Evolutionary conservation across 1,140 invertebrate genomes (phyloP), one percentile per base, ranked within the genome.

Genomic region (Ectropis grisescens): DNA sequence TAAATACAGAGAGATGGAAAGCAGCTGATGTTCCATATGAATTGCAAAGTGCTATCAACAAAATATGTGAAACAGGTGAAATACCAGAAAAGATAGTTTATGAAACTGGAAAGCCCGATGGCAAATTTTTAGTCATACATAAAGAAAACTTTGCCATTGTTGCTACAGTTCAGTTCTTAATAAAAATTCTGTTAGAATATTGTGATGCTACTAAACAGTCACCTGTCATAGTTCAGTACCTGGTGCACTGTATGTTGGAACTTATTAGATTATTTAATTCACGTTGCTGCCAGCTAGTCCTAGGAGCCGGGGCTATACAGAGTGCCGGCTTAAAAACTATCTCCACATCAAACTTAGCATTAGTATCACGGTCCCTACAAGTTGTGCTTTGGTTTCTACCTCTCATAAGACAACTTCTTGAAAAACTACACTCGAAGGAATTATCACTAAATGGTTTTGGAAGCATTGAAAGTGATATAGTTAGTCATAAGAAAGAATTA

Each of bases 291-390:
- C 95, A 98, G 67, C 82, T 99, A 35, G 94, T 99, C 13, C 83
- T 99, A 12, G 96, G 96, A 29, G 97, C 96, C 15, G 96, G 96
- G 15, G 97, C 98, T 1, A 88, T 98, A 58, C 91, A 95, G 61
- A 90, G 95, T 41, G 95, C 95, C 10, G 96, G 97, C 1, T 82
- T 99, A 24, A 98, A 98, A 84, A 98, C 95, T 26, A 99, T 99
- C 29, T 97, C 95, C 0, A 96, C 93, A 42, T 94, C 92, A 24
- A 98, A 97, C 84, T 83, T 99, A 41, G 96, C 95, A 5, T 81
- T 99, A 40, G 93, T 96, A 0, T 94, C 93, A 5, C 86, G 97
- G 43, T 96, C 92, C 81, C 68, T 97, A 64, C 90, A 93, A 58
- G 82, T 93, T 10, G 86, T 98, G 22, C 65, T 93, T 7, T 93